These are phyloP conservation scores for Vicugna pacos DNA, from an alignment of 2,113 vertebrate species.

Conservation along the genomic window DNA sequence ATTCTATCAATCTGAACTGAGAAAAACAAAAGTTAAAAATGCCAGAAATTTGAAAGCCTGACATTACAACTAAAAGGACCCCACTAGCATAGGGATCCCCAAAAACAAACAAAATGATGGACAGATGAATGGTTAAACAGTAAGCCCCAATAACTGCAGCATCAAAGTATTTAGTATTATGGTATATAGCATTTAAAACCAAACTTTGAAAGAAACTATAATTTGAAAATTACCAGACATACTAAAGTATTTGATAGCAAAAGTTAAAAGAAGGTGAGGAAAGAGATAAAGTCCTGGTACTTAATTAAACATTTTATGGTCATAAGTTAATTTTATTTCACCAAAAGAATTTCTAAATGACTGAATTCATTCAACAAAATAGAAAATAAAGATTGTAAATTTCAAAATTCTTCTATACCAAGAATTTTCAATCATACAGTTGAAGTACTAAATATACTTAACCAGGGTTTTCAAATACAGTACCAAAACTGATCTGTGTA, in stretches of 20 bases:
- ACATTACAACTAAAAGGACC: not conserved
- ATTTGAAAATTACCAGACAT: not conserved
- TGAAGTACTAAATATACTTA: not conserved
- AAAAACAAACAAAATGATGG: not conserved
- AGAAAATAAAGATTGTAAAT: not conserved
- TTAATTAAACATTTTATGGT: conserved; percentile 7
- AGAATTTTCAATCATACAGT: not conserved
- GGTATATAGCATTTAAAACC: not conserved
- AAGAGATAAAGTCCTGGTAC: not conserved
- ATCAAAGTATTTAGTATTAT: not conserved
- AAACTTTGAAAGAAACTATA: not conserved
- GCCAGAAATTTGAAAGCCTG: not conserved
- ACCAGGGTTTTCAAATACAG: not conserved
- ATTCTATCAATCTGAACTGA: not conserved
- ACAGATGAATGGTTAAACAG: not conserved
- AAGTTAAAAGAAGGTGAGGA: not conserved
- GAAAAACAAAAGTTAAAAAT: conserved; percentile 42
- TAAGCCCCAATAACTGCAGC: not conserved
- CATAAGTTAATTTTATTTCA: not conserved
- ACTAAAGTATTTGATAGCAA: not conserved
- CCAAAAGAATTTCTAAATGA: conserved; percentile 9
- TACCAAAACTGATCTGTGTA: not conserved
- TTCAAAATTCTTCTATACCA: conserved; percentile 24
- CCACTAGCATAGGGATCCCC: not conserved
- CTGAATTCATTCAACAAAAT: not conserved